A percentile compares a stretch with the other conserved stretches of the same genome.
Conservation (phyloP, 2,113 vertebrate genomes). For the Chaetodon trifascialis region DNA sequence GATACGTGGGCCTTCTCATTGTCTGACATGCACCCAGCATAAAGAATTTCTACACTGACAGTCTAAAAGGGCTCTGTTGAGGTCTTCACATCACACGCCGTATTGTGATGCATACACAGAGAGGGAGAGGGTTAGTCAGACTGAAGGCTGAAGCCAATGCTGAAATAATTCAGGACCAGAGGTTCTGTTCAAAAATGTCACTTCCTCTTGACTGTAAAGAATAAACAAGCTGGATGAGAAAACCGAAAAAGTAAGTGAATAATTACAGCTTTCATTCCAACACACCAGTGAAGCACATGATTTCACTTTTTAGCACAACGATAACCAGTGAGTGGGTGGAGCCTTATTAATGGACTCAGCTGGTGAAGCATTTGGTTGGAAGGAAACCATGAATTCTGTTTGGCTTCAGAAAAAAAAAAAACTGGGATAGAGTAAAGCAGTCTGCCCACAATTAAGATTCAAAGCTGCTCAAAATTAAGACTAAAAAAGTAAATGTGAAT, state of each 20-base stretch:
- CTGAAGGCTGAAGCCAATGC: background rate
- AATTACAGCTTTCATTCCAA: background rate
- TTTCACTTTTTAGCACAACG: slow-evolving; percentile 18
- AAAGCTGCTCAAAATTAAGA: slow-evolving; percentile 12
- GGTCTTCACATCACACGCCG: background rate
- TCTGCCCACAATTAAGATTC: slow-evolving; percentile 10
- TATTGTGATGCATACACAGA: background rate
- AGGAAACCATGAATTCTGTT: slow-evolving; percentile 24
- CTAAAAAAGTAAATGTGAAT: background rate
- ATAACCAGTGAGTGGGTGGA: slow-evolving; percentile 16
- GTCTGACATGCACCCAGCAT: slow-evolving; percentile 31
- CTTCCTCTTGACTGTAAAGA: background rate
- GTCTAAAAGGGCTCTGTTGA: slow-evolving; percentile 15
- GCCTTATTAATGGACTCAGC: slow-evolving; percentile 37
- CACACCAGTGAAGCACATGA: too few species aligned
- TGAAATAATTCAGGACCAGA: slow-evolving; percentile 21
- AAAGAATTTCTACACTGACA: slow-evolving; percentile 5
- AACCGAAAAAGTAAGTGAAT: background rate
- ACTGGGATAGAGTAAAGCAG: background rate
- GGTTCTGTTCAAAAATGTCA: slow-evolving; percentile 12
- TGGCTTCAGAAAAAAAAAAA: background rate
- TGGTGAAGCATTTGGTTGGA: slow-evolving; percentile 39
- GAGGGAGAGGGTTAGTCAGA: background rate
- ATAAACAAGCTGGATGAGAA: background rate
- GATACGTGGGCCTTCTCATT: background rate